Base-by-base conservation (phyloP, 1,140 invertebrate genomes). In the Pachypsylla venusta region DNA sequence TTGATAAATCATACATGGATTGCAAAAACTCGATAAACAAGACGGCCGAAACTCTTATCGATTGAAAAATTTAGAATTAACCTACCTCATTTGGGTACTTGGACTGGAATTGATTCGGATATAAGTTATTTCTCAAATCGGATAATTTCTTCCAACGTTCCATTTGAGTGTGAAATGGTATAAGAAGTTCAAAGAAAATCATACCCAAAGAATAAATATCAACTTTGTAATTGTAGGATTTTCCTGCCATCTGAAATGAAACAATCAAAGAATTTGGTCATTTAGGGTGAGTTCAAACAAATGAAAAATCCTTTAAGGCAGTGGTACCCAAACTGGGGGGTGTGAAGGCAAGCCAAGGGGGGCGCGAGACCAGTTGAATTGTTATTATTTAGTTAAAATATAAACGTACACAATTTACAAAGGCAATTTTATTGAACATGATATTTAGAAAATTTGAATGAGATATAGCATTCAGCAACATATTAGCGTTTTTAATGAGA, bases 131-230 rank as follows among this genome's bases (percentile, higher is more conserved):
- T 30, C 83, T 75, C 4, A 90, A 70, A 56, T 77, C 70, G 35
- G 76, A 74, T 7, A 90, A 68, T 16, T 77, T 77, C 25, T 72
- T 68, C 27, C 87, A 75, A 55, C 92, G 76, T 74, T 98, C 93
- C 80, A 93, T 89, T 70, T 90, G 83, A 0, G 95, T 98, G 2
- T 71, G 71, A 71, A 98, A 97, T 25, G 91, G 85, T 59, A 84
- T 81, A 19, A 95, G 74, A 40, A 98, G 72, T 73, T 98, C 95
- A 70, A 93, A 92, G 48, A 97, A 79, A 60, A 98, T 94, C 53
- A 98, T 75, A 1, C 94, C 95, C 58, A 98, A 72, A 0, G 93
- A 92, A 74, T 90, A 98, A 59, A 98, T 96, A 69, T 98, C 95
- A 27, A 98, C 92, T 76, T 97, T 98, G 67, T 89, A 88, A 68